These are phyloP conservation scores for Ceratina australensis DNA, from an alignment of 1,140 invertebrate species.

Conservation along the genomic window DNA sequence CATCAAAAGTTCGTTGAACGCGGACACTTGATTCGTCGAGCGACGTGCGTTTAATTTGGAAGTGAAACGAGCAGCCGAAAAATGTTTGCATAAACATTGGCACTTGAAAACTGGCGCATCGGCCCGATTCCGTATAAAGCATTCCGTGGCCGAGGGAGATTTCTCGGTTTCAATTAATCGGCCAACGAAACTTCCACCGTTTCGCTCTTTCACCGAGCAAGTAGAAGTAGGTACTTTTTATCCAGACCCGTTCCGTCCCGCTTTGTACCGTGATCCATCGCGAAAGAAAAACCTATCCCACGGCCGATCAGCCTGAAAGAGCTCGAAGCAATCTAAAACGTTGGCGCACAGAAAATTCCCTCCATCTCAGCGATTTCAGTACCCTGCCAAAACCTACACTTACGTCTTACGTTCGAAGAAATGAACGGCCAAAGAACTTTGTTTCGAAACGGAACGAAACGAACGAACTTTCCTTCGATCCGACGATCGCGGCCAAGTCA, in stretches of 20 bases:
- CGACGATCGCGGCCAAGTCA: background rate
- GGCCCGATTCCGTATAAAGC: slow-evolving; percentile 7
- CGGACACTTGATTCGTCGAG: no score
- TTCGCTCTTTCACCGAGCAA: slow-evolving; percentile 26
- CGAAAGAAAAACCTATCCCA: slow-evolving; percentile 54
- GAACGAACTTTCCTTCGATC: slow-evolving; percentile 1
- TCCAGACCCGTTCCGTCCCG: slow-evolving; percentile 16
- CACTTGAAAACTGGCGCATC: background rate
- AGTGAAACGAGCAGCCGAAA: no score
- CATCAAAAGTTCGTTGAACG: background rate
- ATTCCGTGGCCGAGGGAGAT: background rate
- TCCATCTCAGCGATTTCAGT: slow-evolving; percentile 44
- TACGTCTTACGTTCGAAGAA: slow-evolving; percentile 31
- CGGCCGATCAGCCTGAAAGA: slow-evolving; percentile 53
- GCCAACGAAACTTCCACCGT: background rate
- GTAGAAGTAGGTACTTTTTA: slow-evolving; percentile 25
- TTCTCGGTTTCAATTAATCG: slow-evolving; percentile 35
- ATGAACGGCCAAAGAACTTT: slow-evolving; percentile 23
- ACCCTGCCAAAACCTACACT: slow-evolving; percentile 36
- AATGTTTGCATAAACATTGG: background rate
- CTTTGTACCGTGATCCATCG: slow-evolving; percentile 53
- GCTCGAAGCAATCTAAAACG: slow-evolving; percentile 49
- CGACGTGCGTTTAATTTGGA: no score
- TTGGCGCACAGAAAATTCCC: slow-evolving; percentile 49
- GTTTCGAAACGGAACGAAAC: slow-evolving; percentile 21